Conservation (phyloP, 92 coral and sea anemone species). For the Porites cylindrica region DNA sequence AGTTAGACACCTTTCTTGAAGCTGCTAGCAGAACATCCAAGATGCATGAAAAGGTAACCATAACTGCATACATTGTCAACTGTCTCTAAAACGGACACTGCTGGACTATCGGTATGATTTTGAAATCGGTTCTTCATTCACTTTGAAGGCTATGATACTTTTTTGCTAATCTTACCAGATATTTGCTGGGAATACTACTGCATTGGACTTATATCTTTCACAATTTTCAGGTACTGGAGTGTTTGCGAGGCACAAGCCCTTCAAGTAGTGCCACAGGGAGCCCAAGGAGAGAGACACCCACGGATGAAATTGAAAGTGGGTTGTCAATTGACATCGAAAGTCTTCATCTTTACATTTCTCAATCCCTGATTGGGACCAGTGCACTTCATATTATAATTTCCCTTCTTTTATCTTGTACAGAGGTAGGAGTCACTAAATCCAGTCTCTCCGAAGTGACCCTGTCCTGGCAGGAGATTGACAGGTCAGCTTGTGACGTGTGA, state of each 20-base stretch:
- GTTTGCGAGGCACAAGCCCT: slow-evolving; percentile 79
- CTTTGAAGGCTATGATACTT: no score
- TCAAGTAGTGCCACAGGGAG: slow-evolving; percentile 80
- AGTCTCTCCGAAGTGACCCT: slow-evolving; percentile 53
- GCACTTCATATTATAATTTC: neutral
- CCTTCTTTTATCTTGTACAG: neutral
- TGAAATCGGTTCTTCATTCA: no score
- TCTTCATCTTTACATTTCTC: neutral
- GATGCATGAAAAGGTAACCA: slow-evolving; percentile 91
- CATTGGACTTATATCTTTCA: neutral
- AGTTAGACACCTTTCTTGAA: slow-evolving; percentile 89
- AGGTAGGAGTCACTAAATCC: slow-evolving; percentile 13
- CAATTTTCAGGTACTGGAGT: slow-evolving; percentile 67
- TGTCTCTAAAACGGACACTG: neutral
- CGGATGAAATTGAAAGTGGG: slow-evolving; percentile 84
- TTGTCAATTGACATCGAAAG: neutral
- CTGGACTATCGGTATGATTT: no score
- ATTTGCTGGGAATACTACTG: no score
- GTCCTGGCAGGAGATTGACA: slow-evolving; percentile 81
- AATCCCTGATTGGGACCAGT: neutral
- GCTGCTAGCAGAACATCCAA: slow-evolving; percentile 90
- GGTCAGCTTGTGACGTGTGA: slow-evolving; percentile 36
- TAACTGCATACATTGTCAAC: neutral
- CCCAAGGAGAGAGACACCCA: slow-evolving; percentile 82
- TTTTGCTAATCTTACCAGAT: no score